Evolutionary conservation across 2,113 vertebrate species (phyloP).

Genomic region (Eolophus roseicapilla): DNA sequence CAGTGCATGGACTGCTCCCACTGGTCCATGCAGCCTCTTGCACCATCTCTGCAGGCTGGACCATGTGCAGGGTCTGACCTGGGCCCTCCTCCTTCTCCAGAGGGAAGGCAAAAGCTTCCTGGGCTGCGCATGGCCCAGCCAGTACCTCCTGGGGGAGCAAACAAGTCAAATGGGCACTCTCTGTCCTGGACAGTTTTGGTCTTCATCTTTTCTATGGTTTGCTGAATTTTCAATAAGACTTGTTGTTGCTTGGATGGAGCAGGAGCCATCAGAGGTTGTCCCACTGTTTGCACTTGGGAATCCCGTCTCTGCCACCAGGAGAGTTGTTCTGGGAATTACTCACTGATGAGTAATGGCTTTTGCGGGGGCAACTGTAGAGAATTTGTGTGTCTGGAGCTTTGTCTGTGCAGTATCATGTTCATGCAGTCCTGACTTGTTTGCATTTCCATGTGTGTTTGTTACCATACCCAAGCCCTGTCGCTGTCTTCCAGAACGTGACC

Average conservation of each 20-base stretch:
- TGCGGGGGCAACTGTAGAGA: neutral
- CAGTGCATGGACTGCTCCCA: neutral
- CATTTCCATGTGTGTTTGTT: neutral
- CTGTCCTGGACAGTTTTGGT: fast-evolving
- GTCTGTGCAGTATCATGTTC: neutral
- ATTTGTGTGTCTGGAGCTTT: neutral
- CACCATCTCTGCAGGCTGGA: neutral
- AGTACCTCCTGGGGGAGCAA: fast-evolving
- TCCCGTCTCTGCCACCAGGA: neutral
- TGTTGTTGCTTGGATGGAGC: neutral
- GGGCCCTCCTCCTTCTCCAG: neutral
- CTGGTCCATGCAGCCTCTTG: neutral
- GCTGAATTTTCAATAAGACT: neutral
- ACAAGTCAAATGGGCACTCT: fast-evolving
- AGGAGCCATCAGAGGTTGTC: neutral
- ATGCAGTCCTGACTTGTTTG: neutral
- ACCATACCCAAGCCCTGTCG: fast-evolving
- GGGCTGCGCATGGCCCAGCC: neutral
- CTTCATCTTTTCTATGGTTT: neutral
- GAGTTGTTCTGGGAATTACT: neutral
- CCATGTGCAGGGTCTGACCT: fast-evolving
- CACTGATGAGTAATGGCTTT: neutral
- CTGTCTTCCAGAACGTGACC: conserved; percentile 79
- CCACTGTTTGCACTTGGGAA: neutral
- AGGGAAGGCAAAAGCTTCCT: neutral